Conservation (phyloP, 2,888 invertebrate species). For the Macrosoma leucophasiata region DNA sequence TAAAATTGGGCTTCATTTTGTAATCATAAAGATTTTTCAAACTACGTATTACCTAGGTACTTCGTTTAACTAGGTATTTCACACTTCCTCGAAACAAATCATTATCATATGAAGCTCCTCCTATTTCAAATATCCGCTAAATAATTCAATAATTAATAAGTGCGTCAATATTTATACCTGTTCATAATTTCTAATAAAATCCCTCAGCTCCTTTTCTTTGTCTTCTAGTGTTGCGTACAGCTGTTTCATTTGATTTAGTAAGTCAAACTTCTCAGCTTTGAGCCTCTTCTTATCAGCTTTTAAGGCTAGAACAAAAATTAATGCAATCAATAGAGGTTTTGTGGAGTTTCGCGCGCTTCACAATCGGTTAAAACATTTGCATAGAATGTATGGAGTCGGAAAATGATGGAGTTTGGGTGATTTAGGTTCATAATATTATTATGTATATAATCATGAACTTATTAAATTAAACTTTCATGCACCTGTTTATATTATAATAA, state of each 20-base stretch:
- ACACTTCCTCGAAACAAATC: too few relatives aligned
- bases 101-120: too few relatives aligned
- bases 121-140: background rate
- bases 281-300: slow-evolving; percentile 93
- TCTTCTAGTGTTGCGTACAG: slow-evolving; percentile 95
- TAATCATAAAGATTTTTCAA: too few relatives aligned
- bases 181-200: slow-evolving; percentile 96
- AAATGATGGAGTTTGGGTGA: too few relatives aligned
- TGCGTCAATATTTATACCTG: slow-evolving; percentile 72
- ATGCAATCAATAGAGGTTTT: background rate
- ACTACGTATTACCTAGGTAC: too few relatives aligned
- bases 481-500: too few relatives aligned
- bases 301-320: slow-evolving; percentile 75
- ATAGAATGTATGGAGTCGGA: too few relatives aligned
- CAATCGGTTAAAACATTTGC: background rate
- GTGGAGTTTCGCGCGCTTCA: background rate
- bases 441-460: too few relatives aligned
- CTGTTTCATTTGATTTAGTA: slow-evolving; percentile 95
- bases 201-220: slow-evolving; percentile 94
- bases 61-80: too few relatives aligned
- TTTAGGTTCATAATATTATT: too few relatives aligned
- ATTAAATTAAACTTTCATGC: too few relatives aligned
- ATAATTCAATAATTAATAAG: background rate
- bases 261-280: slow-evolving; percentile 94
- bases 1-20: too few relatives aligned